These are phyloP conservation scores for Lochmaea crataegi DNA, from an alignment of 2,888 invertebrate genomes.

Conservation along the genomic window DNA sequence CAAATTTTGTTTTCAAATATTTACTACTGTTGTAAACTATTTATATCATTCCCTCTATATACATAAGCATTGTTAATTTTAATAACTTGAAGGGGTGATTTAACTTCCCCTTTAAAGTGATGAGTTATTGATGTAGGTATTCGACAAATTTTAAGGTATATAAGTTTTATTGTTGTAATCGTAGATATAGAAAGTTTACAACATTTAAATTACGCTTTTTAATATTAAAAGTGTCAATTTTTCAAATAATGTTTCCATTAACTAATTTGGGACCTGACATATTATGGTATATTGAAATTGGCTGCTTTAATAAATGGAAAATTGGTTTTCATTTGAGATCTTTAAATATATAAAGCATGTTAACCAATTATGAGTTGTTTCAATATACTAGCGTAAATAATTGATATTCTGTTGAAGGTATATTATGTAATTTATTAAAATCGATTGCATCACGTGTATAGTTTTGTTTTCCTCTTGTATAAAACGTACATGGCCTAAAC, in stretches of 20 bases:
- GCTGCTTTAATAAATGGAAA: neutral
- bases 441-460: constrained; percentile 34
- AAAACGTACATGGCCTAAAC: constrained; percentile 63
- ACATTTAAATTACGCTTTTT: constrained; percentile 22
- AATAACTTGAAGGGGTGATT: neutral
- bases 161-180: constrained; percentile 2
- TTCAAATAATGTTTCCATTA: constrained; percentile 23
- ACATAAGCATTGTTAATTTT: constrained; percentile 7
- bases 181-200: constrained; percentile 30
- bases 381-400: neutral
- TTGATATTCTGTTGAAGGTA: neutral
- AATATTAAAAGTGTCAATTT: constrained; percentile 14
- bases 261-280: constrained; percentile 32
- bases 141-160: neutral
- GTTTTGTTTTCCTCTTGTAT: constrained; percentile 48
- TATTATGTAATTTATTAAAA: constrained; percentile 21
- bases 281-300: neutral
- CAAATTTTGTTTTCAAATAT: constrained; percentile 24
- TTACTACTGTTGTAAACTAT: constrained; percentile 29
- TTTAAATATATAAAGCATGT: neutral
- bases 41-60: constrained; percentile 12
- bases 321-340: neutral
- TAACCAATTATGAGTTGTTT: neutral
- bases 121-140: neutral
- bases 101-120: neutral